Evolutionary conservation across 2,797 vertebrate species (phyloP).

Genomic region (Enteromius paludinosus): DNA sequence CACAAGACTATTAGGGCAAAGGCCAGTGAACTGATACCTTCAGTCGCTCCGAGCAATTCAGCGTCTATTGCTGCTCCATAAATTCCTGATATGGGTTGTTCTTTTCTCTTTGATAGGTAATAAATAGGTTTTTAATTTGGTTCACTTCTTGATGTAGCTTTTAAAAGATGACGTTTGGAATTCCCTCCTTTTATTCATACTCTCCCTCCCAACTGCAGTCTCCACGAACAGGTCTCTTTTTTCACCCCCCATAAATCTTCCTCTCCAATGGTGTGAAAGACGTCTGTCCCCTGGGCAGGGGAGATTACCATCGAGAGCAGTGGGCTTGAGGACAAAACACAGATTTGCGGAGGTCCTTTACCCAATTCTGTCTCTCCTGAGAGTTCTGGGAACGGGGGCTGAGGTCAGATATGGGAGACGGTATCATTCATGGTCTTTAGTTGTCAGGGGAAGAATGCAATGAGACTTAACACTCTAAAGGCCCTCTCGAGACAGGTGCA

Average conservation of each 20-base stretch:
- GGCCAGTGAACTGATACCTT: constrained; percentile 43
- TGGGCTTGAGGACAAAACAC: constrained; percentile 73
- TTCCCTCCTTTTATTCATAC: constrained; percentile 75
- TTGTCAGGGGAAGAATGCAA: constrained; percentile 36
- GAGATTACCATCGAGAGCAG: constrained; percentile 75
- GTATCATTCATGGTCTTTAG: constrained; percentile 52
- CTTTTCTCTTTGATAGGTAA: background rate
- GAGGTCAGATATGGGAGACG: constrained; percentile 54
- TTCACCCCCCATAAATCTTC: constrained; percentile 71
- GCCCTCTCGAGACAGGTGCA: constrained; percentile 49
- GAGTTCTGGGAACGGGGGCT: constrained; percentile 52
- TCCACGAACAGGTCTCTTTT: constrained; percentile 71
- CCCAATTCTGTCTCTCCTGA: constrained; percentile 57
- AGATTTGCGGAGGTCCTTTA: constrained; percentile 73
- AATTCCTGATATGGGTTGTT: background rate
- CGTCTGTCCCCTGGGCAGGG: constrained; percentile 71
- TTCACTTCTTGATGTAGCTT: constrained; percentile 64
- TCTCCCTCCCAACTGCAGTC: constrained; percentile 70
- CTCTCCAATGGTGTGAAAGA: constrained; percentile 74
- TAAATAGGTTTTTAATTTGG: background rate
- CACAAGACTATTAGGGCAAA: constrained; percentile 44
- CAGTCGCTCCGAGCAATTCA: constrained; percentile 15
- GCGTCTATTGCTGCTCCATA: background rate
- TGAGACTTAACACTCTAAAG: constrained; percentile 41
- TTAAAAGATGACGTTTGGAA: constrained; percentile 69